Evolutionary conservation across 2,888 invertebrate genomes (phyloP), one percentile per base, ranked within the genome.

Genomic region (Thereva unica): DNA sequence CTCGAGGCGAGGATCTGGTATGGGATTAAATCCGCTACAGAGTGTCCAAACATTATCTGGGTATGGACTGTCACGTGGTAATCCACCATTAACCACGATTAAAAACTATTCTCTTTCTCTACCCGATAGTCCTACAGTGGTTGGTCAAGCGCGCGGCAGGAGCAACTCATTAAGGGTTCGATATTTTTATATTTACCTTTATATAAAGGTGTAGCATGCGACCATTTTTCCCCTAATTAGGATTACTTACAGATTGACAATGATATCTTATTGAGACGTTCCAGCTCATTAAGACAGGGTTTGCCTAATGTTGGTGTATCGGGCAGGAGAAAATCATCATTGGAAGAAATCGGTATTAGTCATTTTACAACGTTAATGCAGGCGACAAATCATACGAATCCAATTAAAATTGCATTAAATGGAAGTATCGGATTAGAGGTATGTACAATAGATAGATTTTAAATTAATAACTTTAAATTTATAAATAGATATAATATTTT

Each of bases 21-120:
- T 89, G 71, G 87, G 88, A 57, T 80, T 86, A 74, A 81, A 80
- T 76, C 77, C 78, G 9, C 76, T 80, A 77, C 78, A 78, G 74
- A 80, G 80, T 75, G 78, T 80, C 70, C 81, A 80, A 75, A 79
- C 80, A 74, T 77, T 80, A 76, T 80, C 83, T 75, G 85, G 87
- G 75, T 86, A 85, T 76, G 87, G 86, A 76, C 82, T 85, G 64
- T 85, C 87, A 57, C 82, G 83, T 74, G 85, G 90, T 74, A 88
- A 92, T 66, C 92, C 92, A 70, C 92, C 92, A 59, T 84, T 93
- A 70, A 87, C 87, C 72, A 89, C 88, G 72, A 91, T 92, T 71
- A 94, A 94, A 83, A 91, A 93, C 64, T 94, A 94, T 83, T 93
- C 93, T 66, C 85, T 94, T 72, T 93, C 93, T 67, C 84, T 94